phyloP scores from a whole-genome alignment of 1,140 invertebrate genomes.

The Hycleus phaleratus region DNA sequence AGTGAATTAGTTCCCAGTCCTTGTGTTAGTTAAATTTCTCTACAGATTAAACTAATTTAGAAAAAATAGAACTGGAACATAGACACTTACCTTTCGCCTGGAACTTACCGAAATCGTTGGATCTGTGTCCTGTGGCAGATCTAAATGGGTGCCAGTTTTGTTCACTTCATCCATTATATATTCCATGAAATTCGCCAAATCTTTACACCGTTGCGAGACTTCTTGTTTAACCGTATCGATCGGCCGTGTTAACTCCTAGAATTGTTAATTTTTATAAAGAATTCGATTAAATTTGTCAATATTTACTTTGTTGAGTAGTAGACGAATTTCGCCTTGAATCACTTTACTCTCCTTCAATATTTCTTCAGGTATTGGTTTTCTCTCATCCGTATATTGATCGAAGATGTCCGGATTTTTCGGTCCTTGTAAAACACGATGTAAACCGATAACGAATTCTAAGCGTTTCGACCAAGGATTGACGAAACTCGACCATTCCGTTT shows the following conservation, averaged over 20 bases:
- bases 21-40: too few relatives aligned
- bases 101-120: slow-evolving; percentile 49
- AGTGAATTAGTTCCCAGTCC: too few relatives aligned
- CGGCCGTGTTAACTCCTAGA: slow-evolving; percentile 47
- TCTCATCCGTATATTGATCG: slow-evolving; percentile 43
- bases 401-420: slow-evolving; percentile 68
- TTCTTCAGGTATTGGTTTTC: slow-evolving; percentile 46
- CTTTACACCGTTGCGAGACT: slow-evolving; percentile 60
- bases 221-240: slow-evolving; percentile 51
- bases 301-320: slow-evolving; percentile 56
- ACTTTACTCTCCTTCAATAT: slow-evolving; percentile 52
- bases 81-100: slow-evolving; percentile 17
- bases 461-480: slow-evolving; percentile 89
- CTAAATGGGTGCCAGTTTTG: slow-evolving; percentile 46
- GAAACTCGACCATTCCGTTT: slow-evolving; percentile 91
- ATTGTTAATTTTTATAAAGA: slow-evolving; percentile 11
- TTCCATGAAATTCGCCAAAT: slow-evolving; percentile 68
- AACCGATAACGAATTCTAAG: slow-evolving; percentile 84
- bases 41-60: too few relatives aligned
- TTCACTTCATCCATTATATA: slow-evolving; percentile 58
- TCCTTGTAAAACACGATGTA: slow-evolving; percentile 76
- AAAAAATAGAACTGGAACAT: too few relatives aligned
- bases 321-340: slow-evolving; percentile 61
- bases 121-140: slow-evolving; percentile 48
- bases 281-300: slow-evolving; percentile 14